Base-by-base conservation (phyloP, 2,113 vertebrate species). In the Acanthochromis polyacanthus region DNA sequence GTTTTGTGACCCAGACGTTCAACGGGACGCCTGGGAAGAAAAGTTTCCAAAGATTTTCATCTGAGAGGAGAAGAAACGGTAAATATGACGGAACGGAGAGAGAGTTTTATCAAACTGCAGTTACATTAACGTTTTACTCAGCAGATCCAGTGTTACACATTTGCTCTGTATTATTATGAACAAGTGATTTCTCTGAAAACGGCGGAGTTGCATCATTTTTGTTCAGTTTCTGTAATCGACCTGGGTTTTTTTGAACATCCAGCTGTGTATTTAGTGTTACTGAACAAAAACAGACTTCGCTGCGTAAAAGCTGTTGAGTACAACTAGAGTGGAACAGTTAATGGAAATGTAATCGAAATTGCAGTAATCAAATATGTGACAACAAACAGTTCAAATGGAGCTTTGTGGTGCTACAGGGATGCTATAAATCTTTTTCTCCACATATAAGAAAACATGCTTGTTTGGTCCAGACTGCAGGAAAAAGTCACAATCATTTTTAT, bases 191-290 rank as follows among this genome's bases (percentile, higher is more conserved):
- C 89, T 90, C 71, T 72, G 55, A 85, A 91, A 76, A 75, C 74
- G 81, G 84, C 77, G 77, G 81, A 89, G 92, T 95, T 95, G 90
- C 93, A 93, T 93, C 91, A 94, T 86, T 85, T 71, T 87, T 56
- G 36, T 22, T 63, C 12, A 57, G 11, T 78, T 86, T 88, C 51
- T 61, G 10, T 19, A 8, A 30, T 60, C 25, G 40, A n/a, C 50
- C 30, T 20, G 9, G 71, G 32, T 66, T 57, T 66, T 51, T 53
- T 63, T 51, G 15, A 70, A 19, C 9, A 40, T 60, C 8, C 10
- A 46, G 28, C 19, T 66, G 16, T 53, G 55, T 2, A 5, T 48
- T 65, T 51, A 55, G 7, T 67, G n/a, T 40, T 50, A 4, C 12
- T 48, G 3, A 32, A 5, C 17, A 25, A 32, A 30, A 52, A 63